A percentile compares a stretch with the other conserved stretches of the same genome.
Conservation (phyloP, 1,140 invertebrate species). For the Heterodera schachtii region DNA sequence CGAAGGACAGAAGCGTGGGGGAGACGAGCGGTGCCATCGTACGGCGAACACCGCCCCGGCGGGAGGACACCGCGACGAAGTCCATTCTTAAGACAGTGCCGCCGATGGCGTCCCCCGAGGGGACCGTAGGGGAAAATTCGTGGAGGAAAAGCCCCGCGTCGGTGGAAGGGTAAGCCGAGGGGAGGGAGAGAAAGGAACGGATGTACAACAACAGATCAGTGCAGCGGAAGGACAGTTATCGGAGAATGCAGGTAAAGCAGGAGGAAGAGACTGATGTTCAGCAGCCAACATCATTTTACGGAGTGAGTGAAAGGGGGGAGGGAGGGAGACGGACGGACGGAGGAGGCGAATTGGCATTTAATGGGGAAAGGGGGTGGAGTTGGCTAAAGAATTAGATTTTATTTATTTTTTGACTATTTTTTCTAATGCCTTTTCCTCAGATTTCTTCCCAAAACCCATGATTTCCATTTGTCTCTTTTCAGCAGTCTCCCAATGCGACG, state of each 20-base stretch:
- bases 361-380: no score
- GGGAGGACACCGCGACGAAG: background rate
- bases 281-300: conserved; percentile 50
- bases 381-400: no score
- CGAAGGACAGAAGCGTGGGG: conserved; percentile 13
- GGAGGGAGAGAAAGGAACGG: background rate
- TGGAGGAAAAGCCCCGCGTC: conserved; percentile 22
- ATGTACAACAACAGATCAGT: conserved; percentile 52
- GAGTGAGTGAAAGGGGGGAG: conserved; percentile 30
- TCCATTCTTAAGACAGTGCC: conserved; percentile 12
- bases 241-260: conserved; percentile 58
- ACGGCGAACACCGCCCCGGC: background rate
- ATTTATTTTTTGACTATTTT: no score
- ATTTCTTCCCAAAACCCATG: no score
- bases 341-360: no score
- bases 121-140: background rate
- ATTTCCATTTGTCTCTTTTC: conserved; percentile 4
- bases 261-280: conserved; percentile 30
- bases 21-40: background rate
- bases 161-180: conserved; percentile 16
- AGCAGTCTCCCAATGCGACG: conserved; percentile 46
- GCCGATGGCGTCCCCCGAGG: background rate
- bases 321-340: no score
- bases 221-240: conserved; percentile 62
- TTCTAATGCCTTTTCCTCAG: no score